Conservation (phyloP, 2,888 invertebrate genomes). For the Euplagia quadripunctaria region DNA sequence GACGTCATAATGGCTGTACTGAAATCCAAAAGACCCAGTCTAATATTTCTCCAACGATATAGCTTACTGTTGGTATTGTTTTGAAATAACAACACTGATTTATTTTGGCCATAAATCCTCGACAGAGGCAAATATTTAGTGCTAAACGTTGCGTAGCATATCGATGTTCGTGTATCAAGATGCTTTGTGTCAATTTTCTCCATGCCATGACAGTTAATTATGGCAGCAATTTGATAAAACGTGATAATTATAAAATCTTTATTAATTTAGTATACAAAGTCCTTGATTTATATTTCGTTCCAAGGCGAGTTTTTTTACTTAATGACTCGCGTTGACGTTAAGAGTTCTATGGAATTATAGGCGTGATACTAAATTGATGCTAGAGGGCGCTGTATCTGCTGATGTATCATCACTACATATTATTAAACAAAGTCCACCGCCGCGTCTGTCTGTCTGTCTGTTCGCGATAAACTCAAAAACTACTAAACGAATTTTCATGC, state of each 20-base stretch:
- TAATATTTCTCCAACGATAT: conserved; percentile 39
- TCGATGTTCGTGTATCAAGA: conserved; percentile 27
- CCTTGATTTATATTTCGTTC: neutral
- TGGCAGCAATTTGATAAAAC: neutral
- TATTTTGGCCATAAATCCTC: conserved; percentile 43
- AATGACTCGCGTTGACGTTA: neutral
- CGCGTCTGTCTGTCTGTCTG: no score
- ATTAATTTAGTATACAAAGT: neutral
- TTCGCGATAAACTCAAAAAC: no score
- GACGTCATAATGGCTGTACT: neutral
- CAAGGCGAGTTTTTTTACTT: neutral
- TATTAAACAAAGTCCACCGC: no score
- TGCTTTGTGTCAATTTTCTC: conserved; percentile 32
- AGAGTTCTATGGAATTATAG: neutral
- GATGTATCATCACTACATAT: neutral
- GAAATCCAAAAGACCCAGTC: conserved; percentile 25
- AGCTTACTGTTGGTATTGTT: conserved; percentile 40
- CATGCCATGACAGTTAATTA: conserved; percentile 8
- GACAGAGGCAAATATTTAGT: conserved; percentile 42
- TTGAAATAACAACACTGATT: conserved; percentile 41
- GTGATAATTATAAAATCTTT: neutral
- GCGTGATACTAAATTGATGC: neutral
- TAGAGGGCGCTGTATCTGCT: neutral
- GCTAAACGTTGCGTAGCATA: conserved; percentile 36
- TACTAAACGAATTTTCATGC: no score